phyloP scores from a whole-genome alignment of 2,113 vertebrate genomes.

The Dendrocopos noguchii region DNA sequence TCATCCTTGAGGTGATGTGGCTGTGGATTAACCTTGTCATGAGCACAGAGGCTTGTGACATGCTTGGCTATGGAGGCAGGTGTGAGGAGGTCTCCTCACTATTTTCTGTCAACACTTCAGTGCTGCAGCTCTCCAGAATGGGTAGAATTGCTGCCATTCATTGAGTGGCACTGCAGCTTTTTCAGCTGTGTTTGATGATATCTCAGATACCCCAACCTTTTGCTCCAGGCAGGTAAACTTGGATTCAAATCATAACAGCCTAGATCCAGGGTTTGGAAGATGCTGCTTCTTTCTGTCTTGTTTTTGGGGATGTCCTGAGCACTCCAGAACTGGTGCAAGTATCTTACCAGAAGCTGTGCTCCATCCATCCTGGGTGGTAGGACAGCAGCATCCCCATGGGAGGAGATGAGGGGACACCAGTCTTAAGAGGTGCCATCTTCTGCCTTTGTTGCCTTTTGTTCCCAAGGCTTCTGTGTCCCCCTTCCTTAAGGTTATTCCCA shows the following conservation, averaged over 20 bases:
- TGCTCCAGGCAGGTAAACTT: neutral
- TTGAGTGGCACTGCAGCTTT: neutral
- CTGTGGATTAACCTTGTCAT: neutral
- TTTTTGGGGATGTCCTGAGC: neutral
- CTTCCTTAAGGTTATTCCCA: neutral
- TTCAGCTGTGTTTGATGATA: rapidly evolving
- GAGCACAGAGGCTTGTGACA: neutral
- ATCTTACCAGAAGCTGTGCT: neutral
- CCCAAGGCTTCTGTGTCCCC: neutral
- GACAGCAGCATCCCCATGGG: neutral
- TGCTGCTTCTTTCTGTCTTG: neutral
- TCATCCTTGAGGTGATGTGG: neutral
- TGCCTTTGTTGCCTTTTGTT: neutral
- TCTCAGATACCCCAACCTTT: neutral
- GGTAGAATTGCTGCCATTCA: neutral
- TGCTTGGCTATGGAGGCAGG: neutral
- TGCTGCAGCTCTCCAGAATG: neutral
- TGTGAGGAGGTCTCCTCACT: neutral
- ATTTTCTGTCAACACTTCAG: neutral
- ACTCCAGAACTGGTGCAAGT: neutral
- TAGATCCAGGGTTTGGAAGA: neutral
- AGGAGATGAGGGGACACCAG: neutral
- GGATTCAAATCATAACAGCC: neutral
- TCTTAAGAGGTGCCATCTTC: neutral
- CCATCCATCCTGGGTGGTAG: neutral